Percentiles rank a stretch among this genome's conserved stretches.
Evolutionary conservation across 1,140 invertebrate species (phyloP).

Genomic region (Drosophila setifemur): DNA sequence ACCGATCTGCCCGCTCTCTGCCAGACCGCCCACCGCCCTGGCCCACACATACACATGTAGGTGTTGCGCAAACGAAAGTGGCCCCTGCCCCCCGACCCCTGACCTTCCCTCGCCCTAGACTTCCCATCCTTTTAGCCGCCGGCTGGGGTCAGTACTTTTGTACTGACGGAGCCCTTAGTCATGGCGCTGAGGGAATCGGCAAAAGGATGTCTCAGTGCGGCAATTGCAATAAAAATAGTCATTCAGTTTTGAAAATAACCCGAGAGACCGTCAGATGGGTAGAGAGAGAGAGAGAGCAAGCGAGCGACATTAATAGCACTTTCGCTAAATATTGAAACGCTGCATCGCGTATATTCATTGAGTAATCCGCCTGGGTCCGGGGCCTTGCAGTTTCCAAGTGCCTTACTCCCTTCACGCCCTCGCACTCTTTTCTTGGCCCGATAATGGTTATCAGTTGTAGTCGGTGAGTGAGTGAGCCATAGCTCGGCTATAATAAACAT

Average conservation of each 20-base stretch:
- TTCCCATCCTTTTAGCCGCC: no score
- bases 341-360: conserved; percentile 48
- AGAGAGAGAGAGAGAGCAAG: not conserved
- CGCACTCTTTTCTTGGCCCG: not conserved
- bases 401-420: no score
- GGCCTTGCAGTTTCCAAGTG: conserved; percentile 8
- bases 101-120: not conserved
- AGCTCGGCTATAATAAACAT: no score
- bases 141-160: conserved; percentile 10
- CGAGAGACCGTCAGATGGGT: no score
- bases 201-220: conserved; percentile 19
- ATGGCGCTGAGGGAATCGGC: conserved; percentile 22
- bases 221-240: conserved; percentile 44
- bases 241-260: conserved; percentile 42
- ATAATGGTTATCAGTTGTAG: conserved; percentile 56
- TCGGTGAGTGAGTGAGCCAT: conserved; percentile 4
- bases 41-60: not conserved
- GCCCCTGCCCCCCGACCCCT: not conserved
- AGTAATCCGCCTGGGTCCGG: conserved; percentile 36
- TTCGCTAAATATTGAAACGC: conserved; percentile 43
- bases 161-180: no score
- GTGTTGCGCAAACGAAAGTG: conserved; percentile 67
- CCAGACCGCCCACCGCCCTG: conserved; percentile 15
- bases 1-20: conserved; percentile 53
- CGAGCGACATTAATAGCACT: conserved; percentile 61